A percentile compares a stretch with the other conserved stretches of the same genome.
Conservation (phyloP, 2,888 invertebrate species). For the Lasioglossum morio region DNA sequence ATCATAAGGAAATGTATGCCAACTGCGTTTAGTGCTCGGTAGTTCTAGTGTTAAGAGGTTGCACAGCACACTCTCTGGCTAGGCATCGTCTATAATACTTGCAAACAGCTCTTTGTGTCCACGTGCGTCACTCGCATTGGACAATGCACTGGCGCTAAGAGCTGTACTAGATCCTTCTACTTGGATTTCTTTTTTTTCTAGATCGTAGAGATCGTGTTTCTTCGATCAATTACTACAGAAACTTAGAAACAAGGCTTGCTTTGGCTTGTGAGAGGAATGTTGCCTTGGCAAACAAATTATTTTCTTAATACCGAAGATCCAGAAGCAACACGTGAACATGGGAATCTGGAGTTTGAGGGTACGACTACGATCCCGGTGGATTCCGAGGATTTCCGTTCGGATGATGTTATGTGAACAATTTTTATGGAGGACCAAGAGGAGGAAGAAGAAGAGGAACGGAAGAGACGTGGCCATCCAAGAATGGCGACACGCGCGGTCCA, state of each 20-base stretch:
- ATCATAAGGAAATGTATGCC: too few species aligned
- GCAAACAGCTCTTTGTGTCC: background rate
- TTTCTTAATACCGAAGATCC: background rate
- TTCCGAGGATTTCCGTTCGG: background rate
- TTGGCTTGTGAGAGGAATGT: too few species aligned
- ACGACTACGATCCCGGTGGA: background rate
- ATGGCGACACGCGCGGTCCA: constrained; percentile 60
- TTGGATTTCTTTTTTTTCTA: too few species aligned
- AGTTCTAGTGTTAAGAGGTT: too few species aligned
- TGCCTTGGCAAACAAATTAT: background rate
- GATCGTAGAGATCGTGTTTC: too few species aligned
- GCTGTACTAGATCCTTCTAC: background rate
- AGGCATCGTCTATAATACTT: background rate
- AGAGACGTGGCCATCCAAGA: constrained; percentile 43
- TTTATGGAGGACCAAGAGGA: background rate
- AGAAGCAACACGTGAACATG: background rate
- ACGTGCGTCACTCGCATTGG: background rate
- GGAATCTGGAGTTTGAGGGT: background rate
- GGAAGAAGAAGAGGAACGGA: background rate
- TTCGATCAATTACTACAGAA: too few species aligned
- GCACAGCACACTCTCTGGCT: background rate
- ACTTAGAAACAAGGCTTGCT: too few species aligned
- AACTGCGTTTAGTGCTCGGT: too few species aligned
- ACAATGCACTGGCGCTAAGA: background rate
- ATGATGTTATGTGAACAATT: constrained; percentile 20